phyloP scores from a whole-genome alignment of 2,797 vertebrate genomes.

The Zalophus californianus region DNA sequence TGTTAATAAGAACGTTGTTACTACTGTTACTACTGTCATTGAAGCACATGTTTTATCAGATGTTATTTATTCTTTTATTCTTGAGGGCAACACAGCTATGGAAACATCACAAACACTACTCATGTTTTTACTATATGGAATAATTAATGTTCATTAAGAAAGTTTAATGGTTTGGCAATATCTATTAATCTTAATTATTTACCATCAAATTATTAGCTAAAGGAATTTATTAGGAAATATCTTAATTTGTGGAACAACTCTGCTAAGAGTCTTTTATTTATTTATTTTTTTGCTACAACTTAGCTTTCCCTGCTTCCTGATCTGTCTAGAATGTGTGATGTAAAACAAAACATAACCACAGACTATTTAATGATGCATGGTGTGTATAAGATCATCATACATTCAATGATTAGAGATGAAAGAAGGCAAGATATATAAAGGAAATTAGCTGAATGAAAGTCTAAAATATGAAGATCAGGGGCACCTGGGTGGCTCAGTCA shows the following conservation, averaged over 20 bases:
- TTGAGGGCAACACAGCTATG: not conserved
- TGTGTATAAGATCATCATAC: not conserved
- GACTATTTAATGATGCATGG: not conserved
- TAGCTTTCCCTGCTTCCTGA: not conserved
- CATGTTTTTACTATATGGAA: not conserved
- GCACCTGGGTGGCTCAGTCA: no score
- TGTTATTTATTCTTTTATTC: not conserved
- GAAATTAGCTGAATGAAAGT: not conserved
- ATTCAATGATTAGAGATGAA: not conserved
- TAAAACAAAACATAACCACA: not conserved
- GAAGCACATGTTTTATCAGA: not conserved
- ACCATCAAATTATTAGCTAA: not conserved
- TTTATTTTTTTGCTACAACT: not conserved
- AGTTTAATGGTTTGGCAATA: not conserved
- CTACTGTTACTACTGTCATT: not conserved
- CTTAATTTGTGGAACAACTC: not conserved
- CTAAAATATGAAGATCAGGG: not conserved
- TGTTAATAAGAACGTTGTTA: not conserved
- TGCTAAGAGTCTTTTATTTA: not conserved
- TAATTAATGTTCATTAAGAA: slow-evolving; percentile 30
- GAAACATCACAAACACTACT: not conserved
- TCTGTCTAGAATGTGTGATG: not conserved
- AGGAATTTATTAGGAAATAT: not conserved
- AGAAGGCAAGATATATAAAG: not conserved
- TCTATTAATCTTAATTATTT: not conserved